These are phyloP conservation scores for Pampusana beccarii DNA, from an alignment of 2,113 vertebrate species.

Conservation along the genomic window DNA sequence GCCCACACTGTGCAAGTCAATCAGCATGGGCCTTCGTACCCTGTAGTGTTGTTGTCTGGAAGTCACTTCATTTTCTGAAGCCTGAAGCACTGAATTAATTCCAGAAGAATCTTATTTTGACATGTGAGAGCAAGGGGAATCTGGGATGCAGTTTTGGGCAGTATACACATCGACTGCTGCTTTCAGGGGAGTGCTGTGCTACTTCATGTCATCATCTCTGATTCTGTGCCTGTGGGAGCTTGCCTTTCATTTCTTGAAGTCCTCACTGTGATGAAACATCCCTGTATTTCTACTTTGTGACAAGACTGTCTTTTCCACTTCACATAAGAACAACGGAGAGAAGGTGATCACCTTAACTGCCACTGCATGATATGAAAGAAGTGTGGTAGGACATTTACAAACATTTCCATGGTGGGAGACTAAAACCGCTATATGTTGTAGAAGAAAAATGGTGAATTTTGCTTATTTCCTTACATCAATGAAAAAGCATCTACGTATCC, in stretches of 20 bases:
- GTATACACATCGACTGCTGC: neutral
- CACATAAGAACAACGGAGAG: neutral
- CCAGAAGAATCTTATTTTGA: neutral
- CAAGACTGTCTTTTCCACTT: neutral
- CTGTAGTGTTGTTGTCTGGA: neutral
- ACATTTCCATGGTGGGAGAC: neutral
- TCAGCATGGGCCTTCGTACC: neutral
- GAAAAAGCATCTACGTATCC: neutral
- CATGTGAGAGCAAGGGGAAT: neutral
- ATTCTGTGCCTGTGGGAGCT: neutral
- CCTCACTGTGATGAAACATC: neutral
- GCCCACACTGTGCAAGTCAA: fast-evolving
- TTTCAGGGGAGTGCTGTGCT: neutral
- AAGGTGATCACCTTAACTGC: neutral
- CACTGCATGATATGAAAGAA: neutral
- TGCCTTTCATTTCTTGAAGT: neutral
- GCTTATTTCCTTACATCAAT: neutral
- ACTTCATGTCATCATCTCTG: neutral
- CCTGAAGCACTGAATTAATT: neutral
- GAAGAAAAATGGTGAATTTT: neutral
- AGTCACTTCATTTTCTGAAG: neutral
- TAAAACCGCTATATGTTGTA: neutral
- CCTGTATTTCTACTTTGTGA: neutral
- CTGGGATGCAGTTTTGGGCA: neutral
- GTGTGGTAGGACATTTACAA: neutral